Base-by-base conservation (phyloP, 2,888 invertebrate species). In the Clepsis dumicolana region DNA sequence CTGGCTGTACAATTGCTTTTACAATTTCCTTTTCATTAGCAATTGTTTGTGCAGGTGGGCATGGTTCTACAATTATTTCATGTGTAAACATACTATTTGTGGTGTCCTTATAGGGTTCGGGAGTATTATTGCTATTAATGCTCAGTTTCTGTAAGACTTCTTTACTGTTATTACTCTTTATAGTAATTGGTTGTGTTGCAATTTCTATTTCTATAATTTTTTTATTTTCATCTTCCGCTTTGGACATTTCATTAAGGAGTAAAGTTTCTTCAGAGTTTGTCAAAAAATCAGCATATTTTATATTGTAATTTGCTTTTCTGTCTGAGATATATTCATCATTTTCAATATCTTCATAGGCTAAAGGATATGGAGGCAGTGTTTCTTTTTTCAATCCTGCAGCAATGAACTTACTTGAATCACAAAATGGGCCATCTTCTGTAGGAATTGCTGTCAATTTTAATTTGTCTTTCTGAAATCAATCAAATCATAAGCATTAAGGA, bases 391-490 rank as follows among this genome's bases (percentile, higher is more conserved):
- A 24, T 65, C 65, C 72, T 7, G 29, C 67, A 50, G 65, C 70
- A 60, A 64, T 61, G 70, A 73, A 76, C 67, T 80, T 78, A 67
- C 65, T 80, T 27, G 79, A 57, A 72, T 84, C 82, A 81, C 89
- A 90, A 71, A 75, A 85, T 27, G 91, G 90, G 29, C 93, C 92
- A 83, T 88, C 88, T 77, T 94, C 79, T 52, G 94, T 94, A 57
- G 95, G 95, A 60, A 95, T 82, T 50, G 95, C 95, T 78, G 89
- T 86, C 79, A 91, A 91, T 59, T 90, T 90, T 48, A 95, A 86
- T 72, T 94, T 91, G 52, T 94, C 94, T 84, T 89, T 94, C 89
- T 94, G 89, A 70, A 91, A 73, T 48, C 62, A 66, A 18, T 44
- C 14, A 14, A 0, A 18, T 18, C 35, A 69, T n/a, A 65, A 27